Percentiles rank a stretch among this genome's conserved stretches.
phyloP scores from a whole-genome alignment of 2,888 invertebrate species.

The Cantharis flavilabris region DNA sequence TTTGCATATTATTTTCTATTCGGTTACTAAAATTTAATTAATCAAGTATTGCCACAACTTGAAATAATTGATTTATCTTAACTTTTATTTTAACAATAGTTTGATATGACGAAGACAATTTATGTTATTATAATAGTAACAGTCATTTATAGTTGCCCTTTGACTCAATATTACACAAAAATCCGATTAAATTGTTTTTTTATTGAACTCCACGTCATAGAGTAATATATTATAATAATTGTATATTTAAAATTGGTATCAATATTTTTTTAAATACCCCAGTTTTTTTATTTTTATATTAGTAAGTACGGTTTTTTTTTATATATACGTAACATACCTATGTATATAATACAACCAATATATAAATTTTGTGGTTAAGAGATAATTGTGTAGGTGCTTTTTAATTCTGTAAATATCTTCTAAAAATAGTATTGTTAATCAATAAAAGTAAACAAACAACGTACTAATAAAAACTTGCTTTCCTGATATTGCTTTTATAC shows the following conservation, averaged over 20 bases:
- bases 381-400: neutral
- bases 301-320: neutral
- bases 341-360: neutral
- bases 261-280: neutral
- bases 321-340: neutral
- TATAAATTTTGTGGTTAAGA: neutral
- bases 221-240: neutral
- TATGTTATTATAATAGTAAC: neutral
- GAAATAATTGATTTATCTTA: neutral
- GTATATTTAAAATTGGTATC: neutral
- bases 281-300: neutral
- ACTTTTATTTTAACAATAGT: neutral
- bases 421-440: neutral
- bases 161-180: constrained; percentile 30
- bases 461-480: neutral
- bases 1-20: neutral
- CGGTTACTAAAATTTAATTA: neutral
- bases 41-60: neutral
- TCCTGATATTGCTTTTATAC: neutral
- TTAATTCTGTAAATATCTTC: neutral
- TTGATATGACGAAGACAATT: neutral
- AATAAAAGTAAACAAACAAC: neutral
- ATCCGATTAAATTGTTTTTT: constrained; percentile 33
- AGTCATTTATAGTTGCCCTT: constrained; percentile 25
- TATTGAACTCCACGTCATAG: neutral